Evolutionary conservation across 2,888 invertebrate species (phyloP).

Genomic region (Anagyrus pseudococci): DNA sequence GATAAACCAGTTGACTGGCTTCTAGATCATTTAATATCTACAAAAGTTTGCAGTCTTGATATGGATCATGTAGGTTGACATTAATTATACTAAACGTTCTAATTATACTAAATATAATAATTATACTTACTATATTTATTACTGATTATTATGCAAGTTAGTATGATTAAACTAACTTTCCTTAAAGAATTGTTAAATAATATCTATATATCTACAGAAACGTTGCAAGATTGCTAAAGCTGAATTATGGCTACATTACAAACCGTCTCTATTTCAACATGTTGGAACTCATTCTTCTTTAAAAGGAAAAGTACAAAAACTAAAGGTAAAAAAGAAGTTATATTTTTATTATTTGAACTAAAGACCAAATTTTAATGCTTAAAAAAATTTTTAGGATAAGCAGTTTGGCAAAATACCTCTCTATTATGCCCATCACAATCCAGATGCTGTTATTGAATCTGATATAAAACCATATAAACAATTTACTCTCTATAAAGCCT

Average conservation of each 20-base stretch:
- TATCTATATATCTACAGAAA: constrained; percentile 69
- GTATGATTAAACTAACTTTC: background rate
- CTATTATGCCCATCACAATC: constrained; percentile 82
- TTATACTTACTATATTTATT: background rate
- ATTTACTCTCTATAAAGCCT: constrained; percentile 80
- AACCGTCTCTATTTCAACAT: constrained; percentile 93
- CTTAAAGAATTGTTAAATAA: constrained; percentile 7
- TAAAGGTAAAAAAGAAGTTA: constrained; percentile 76
- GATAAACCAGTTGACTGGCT: constrained; percentile 98
- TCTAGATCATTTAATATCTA: constrained; percentile 85
- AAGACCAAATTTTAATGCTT: constrained; percentile 14
- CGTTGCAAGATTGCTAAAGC: constrained; percentile 80
- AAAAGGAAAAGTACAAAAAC: constrained; percentile 93
- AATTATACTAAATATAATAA: constrained; percentile 1
- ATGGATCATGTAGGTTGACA: constrained; percentile 70
- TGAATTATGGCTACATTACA: constrained; percentile 83
- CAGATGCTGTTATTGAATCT: constrained; percentile 72
- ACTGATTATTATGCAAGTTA: constrained; percentile 15
- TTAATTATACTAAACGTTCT: constrained; percentile 27
- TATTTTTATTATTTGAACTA: constrained; percentile 24
- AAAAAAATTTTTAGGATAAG: constrained; percentile 75
- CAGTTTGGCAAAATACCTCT: constrained; percentile 85
- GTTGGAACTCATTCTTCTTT: constrained; percentile 94
- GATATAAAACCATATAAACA: constrained; percentile 82
- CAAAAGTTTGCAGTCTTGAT: constrained; percentile 87